Evolutionary conservation across 53 echinoderm and acorn worm genomes (phyloP), one percentile per base, ranked within the genome.

Genomic region (Zoroaster sp.): DNA sequence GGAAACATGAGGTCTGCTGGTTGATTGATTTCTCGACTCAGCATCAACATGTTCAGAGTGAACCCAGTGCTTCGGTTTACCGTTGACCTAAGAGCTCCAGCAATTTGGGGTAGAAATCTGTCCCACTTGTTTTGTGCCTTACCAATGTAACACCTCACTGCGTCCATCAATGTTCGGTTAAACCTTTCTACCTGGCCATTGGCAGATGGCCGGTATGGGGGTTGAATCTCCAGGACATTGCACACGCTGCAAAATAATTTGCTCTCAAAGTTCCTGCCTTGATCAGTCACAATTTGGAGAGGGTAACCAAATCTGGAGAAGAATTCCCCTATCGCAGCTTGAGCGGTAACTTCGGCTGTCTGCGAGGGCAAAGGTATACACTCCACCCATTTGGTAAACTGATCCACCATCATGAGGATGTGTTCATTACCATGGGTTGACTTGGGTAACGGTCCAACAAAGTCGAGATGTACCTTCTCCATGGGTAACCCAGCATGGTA

Each of bases 311-410:
- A 89, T 0, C 81, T n/a, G 21, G 32, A 72, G 51, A 89, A 89
- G 43, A 82, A 89, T 53, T 82, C 90, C 10, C 40, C n/a, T 1
- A 75, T 30, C 1, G 40, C 35, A 18, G n/a, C n/a, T n/a, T n/a
- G n/a, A n/a, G n/a, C n/a, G n/a, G n/a, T n/a, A n/a, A n/a, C n/a
- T n/a, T n/a, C n/a, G n/a, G n/a, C n/a, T n/a, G n/a, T n/a, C n/a
- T n/a, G n/a, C n/a, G n/a, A n/a, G n/a, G n/a, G n/a, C 17, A 89
- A 38, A 1, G 90, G 81, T 7, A 71, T 40, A 12, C 71, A 69
- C 31, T 89, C 90, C 15, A 89, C 81, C 75, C 91, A 90, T 32
- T 86, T 73, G 8, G 91, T 90, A 49, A 90, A 90, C 30, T 86
- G 86, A 44, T 90, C 91, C 10, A 86, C 86, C 80, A 90, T 75